phyloP scores from a whole-genome alignment of 2,113 vertebrate genomes.

The Mormyrus lacerda region DNA sequence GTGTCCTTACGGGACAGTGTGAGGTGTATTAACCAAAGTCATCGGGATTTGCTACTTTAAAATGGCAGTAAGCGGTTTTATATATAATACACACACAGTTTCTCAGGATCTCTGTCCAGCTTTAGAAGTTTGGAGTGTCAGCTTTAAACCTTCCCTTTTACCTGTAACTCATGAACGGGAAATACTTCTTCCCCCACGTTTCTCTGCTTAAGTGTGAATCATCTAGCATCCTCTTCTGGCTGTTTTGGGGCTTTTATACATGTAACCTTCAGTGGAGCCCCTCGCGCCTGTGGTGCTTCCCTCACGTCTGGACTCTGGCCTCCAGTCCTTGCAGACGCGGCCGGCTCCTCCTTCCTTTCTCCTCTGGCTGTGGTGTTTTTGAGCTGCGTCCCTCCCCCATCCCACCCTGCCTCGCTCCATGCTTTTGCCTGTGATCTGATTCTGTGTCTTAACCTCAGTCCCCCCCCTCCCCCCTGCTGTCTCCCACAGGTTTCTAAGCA shows the following conservation, averaged over 20 bases:
- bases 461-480: slow-evolving; percentile 42
- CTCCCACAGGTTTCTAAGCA: slow-evolving; percentile 78
- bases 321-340: background rate
- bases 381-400: background rate
- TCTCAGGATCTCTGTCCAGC: background rate
- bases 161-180: background rate
- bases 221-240: background rate
- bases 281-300: background rate
- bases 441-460: slow-evolving; percentile 16
- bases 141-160: background rate
- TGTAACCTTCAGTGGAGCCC: background rate
- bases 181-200: background rate
- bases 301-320: background rate
- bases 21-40: background rate
- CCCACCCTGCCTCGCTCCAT: background rate
- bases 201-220: background rate
- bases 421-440: background rate
- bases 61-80: background rate
- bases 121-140: background rate
- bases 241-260: background rate
- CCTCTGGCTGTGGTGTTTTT: background rate
- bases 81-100: too few relatives aligned
- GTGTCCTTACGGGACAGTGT: background rate
- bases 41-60: background rate
- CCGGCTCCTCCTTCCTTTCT: background rate